Evolutionary conservation across 2,797 vertebrate species (phyloP), one percentile per base, ranked within the genome.

Genomic region (Pseudomugil gertrudae): DNA sequence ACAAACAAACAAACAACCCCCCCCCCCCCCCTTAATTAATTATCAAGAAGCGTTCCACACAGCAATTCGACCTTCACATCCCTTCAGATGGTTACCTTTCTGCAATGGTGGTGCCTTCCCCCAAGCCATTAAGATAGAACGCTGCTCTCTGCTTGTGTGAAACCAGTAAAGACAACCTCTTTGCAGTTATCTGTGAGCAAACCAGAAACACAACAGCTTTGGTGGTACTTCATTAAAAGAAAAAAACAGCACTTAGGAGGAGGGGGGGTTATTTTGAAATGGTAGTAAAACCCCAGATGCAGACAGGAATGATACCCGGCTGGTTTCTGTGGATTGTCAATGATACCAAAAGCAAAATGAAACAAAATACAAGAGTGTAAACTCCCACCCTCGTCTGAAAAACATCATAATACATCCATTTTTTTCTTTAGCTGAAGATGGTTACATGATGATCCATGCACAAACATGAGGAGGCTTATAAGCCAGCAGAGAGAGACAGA

Each of bases 101-200:
- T 91, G 83, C 89, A 87, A 92, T 86, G 93, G 94, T 91, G 93
- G 92, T 90, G 93, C 92, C 92, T 93, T 94, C 89, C 89, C 92
- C 89, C 91, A 90, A 58, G 93, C 91, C 95, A 94, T 95, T 97
- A 97, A 95, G 95, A 95, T 91, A 95, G 94, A 95, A 95, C 86
- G 94, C 94, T 96, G 93, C 94, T 95, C 92, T 96, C 94, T 90
- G 95, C 95, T 96, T 96, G 95, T 90, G 86, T 96, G 94, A 96
- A 96, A 94, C 95, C 95, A 94, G 95, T 96, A 95, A 96, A 95
- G 93, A 96, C 95, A 95, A 96, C 89, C 92, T 97, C 95, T 96
- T 94, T 97, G 96, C 93, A 96, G 95, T 96, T 95, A 95, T 97
- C 96, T 98, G 95, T 93, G 93, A 95, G 93, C 89, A 94, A 96